Evolutionary conservation across 1,140 invertebrate genomes (phyloP), one percentile per base, ranked within the genome.

Genomic region (Cryptotermes secundus): DNA sequence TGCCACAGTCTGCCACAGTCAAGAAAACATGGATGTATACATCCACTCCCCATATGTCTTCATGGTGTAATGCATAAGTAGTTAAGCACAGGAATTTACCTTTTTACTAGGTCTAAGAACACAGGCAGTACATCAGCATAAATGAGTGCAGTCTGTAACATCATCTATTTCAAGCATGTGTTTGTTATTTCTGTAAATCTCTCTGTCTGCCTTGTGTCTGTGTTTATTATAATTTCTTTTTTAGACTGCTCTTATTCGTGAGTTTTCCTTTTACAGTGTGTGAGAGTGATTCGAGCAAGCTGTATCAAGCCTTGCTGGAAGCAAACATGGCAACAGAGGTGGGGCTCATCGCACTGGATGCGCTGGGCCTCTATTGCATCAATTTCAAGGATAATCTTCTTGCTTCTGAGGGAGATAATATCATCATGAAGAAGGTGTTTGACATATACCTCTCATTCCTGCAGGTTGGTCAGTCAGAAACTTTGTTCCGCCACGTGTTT

Each of bases 321-420:
- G 97, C 96, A 14, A 97, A 97, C 89, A 91, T 99, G 87, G 94
- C 96, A 0, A 96, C 96, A 31, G 97, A 99, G 92, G 94, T 97
- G 80, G 97, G 97, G 3, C 91, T 99, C 53, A 94, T 96, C 31
- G 94, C 95, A 2, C 90, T 99, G 22, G 97, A 99, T 90, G 94
- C 96, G 72, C 90, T 97, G 34, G 95, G 96, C 83, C 90, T 97
- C 14, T 97, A 97, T 89, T 95, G 95, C 85, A 93, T 95, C 85
- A 94, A 97, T 88, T 95, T 97, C 87, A 93, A 94, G 89, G 92
- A 94, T 83, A 91, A 93, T 85, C 88, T 96, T 42, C 90, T 96
- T 16, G 90, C 92, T 12, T 89, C 91, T 59, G 92, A 94, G 83
- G 93, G 94, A 10, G 96, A 97, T 82, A 97, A 96, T 87, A 88